Evolutionary conservation across 2,113 vertebrate genomes (phyloP).

Genomic region (Cyanistes caeruleus): DNA sequence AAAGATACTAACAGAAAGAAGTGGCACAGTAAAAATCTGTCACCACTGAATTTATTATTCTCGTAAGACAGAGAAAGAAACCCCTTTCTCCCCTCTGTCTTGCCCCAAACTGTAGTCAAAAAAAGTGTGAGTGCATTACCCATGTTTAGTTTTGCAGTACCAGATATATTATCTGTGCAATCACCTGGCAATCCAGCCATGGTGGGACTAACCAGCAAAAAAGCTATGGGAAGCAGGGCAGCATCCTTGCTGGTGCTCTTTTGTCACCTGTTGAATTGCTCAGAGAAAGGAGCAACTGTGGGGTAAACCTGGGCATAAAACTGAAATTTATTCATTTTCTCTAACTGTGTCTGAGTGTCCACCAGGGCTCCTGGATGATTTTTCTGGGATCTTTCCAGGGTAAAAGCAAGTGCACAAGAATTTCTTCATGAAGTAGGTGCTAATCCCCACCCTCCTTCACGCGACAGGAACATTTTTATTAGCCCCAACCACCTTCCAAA

Average conservation of each 20-base stretch:
- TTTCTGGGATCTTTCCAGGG: background rate
- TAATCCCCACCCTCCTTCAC: background rate
- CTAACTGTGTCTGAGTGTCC: background rate
- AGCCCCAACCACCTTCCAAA: background rate
- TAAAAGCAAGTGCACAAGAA: background rate
- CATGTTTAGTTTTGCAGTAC: background rate
- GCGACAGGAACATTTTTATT: background rate
- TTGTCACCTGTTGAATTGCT: background rate
- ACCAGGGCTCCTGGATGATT: rapidly evolving
- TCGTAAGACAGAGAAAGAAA: background rate
- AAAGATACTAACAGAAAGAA: background rate
- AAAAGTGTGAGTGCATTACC: background rate
- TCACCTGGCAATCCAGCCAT: background rate
- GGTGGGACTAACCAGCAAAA: background rate
- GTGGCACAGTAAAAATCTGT: background rate
- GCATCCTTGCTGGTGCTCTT: background rate
- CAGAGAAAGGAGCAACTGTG: background rate
- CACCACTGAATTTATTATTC: background rate
- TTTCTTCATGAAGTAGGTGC: background rate
- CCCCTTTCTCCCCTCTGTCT: background rate
- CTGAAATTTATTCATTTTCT: background rate
- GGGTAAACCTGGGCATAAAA: background rate
- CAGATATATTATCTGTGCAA: background rate
- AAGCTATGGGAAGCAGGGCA: background rate
- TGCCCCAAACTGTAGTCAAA: background rate